These are phyloP conservation scores for Camelus bactrianus DNA, from an alignment of 2,113 vertebrate species.

Conservation along the genomic window DNA sequence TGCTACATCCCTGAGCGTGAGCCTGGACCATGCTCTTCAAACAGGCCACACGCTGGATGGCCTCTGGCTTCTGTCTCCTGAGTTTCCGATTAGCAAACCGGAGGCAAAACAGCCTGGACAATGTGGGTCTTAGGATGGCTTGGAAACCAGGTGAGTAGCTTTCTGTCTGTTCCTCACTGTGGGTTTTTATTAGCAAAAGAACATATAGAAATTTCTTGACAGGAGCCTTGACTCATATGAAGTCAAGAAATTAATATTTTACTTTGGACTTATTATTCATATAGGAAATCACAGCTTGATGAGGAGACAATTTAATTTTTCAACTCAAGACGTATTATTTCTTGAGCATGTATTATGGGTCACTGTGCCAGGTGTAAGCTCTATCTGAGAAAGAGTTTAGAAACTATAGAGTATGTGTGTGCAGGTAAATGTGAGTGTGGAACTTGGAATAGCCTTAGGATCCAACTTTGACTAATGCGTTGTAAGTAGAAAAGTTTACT, in stretches of 20 bases:
- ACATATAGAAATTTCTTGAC: not conserved
- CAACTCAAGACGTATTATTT: not conserved
- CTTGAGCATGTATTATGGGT: not conserved
- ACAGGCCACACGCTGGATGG: not conserved
- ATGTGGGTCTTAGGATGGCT: not conserved
- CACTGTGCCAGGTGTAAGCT: not conserved
- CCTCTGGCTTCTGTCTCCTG: not conserved
- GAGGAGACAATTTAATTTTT: not conserved
- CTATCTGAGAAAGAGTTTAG: not conserved
- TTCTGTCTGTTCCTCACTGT: not conserved
- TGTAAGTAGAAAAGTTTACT: not conserved
- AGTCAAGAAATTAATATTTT: conserved; percentile 37
- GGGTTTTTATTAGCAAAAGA: not conserved
- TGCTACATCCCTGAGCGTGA: not conserved
- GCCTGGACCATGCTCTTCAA: not conserved
- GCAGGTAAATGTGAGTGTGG: not conserved
- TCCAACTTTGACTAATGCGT: not conserved
- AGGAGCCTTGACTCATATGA: not conserved
- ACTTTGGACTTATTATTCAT: not conserved
- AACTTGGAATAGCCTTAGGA: not conserved
- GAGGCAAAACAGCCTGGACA: not conserved
- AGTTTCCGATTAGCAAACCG: not conserved
- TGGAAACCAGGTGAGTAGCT: conserved; percentile 60
- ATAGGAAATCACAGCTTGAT: not conserved
- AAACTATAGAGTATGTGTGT: no score